These are phyloP conservation scores for Alcedo quadribrachys DNA, from an alignment of 2,797 vertebrate genomes.

Conservation along the genomic window DNA sequence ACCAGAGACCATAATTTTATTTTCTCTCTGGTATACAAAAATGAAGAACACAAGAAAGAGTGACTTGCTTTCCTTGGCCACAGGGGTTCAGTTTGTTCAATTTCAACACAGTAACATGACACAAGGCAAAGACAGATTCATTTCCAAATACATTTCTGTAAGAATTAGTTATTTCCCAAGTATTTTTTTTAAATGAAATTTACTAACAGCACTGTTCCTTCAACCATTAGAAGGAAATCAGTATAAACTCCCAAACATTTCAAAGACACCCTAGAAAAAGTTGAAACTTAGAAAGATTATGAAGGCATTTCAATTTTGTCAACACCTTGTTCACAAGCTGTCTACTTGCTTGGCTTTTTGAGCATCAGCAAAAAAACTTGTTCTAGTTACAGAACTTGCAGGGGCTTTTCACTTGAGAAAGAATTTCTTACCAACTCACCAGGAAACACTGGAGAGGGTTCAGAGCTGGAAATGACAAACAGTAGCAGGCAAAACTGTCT, in stretches of 20 bases:
- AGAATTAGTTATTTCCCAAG: background rate
- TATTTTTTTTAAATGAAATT: background rate
- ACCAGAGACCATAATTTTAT: background rate
- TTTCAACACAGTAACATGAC: background rate
- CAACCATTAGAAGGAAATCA: background rate
- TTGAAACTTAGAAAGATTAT: background rate
- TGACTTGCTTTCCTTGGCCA: background rate
- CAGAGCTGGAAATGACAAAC: background rate
- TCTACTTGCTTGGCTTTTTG: background rate
- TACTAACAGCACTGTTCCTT: background rate
- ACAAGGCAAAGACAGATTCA: background rate
- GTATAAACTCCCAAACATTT: background rate
- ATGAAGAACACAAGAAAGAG: background rate
- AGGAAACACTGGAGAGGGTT: background rate
- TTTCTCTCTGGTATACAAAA: background rate
- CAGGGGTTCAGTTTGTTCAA: background rate
- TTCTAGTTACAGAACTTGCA: background rate
- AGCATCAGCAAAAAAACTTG: background rate
- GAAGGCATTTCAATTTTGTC: background rate
- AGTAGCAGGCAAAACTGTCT: background rate
- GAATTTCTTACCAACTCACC: background rate
- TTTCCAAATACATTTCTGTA: background rate
- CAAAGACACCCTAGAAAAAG: background rate
- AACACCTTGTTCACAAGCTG: background rate
- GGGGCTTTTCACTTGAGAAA: background rate